A percentile compares a stretch with the other conserved stretches of the same genome.
phyloP scores from a whole-genome alignment of 2,797 vertebrate genomes.

The Tauraco hartlaubi region DNA sequence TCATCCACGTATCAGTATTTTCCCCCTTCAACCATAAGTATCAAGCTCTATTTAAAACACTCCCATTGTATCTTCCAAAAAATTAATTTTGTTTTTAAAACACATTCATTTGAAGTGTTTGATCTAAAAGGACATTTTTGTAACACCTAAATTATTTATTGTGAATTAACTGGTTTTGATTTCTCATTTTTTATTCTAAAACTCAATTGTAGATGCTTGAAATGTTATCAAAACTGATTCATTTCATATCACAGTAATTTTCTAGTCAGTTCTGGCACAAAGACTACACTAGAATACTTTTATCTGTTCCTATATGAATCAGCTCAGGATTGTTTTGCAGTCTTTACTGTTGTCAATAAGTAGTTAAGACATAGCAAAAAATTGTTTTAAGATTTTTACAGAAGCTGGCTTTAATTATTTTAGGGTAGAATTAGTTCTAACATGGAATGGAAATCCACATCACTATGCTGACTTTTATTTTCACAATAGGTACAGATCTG shows the following conservation, averaged over 20 bases:
- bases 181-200: not conserved
- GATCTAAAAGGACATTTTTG: not conserved
- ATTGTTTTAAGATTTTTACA: not conserved
- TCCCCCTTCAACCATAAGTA: not conserved
- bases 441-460: not conserved
- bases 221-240: not conserved
- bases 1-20: not conserved
- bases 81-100: not conserved
- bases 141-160: not conserved
- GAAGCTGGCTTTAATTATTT: not conserved
- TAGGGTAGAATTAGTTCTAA: not conserved
- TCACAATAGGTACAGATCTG: not conserved
- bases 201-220: not conserved
- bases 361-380: not conserved
- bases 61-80: not conserved
- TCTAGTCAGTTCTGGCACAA: not conserved
- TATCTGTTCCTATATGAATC: not conserved
- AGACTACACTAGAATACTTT: not conserved
- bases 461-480: not conserved
- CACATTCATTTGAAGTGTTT: not conserved
- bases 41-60: not conserved
- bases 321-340: not conserved
- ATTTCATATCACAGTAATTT: not conserved
- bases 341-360: not conserved
- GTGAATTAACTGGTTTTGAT: not conserved